Conservation (phyloP, 2,797 vertebrate species). For the Coregonus sp. region DNA sequence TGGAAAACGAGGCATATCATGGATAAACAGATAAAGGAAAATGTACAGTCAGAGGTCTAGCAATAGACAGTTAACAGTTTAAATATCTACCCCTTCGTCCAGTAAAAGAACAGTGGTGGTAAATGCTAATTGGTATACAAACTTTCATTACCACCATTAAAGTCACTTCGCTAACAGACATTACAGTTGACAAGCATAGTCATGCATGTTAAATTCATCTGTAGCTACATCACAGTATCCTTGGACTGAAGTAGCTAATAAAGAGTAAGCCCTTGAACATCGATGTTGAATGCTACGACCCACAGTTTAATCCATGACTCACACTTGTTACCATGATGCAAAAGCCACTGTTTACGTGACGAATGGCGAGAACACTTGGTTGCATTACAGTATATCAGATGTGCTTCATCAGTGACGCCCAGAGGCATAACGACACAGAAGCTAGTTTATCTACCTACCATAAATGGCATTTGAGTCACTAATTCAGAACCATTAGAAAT, state of each 20-base stretch:
- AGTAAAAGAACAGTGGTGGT: not conserved
- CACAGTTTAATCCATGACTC: conserved; percentile 41
- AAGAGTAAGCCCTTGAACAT: conserved; percentile 42
- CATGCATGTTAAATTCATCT: conserved; percentile 33
- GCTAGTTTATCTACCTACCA: not conserved
- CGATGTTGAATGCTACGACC: conserved; percentile 15
- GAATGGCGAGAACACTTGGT: conserved; percentile 17
- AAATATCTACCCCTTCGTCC: not conserved
- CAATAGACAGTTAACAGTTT: not conserved
- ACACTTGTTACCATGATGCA: not conserved
- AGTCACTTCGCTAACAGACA: not conserved
- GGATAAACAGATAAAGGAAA: conserved; percentile 41
- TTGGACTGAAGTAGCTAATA: conserved; percentile 40
- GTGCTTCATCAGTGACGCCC: not conserved
- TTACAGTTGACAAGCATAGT: conserved; percentile 30
- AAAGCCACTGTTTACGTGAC: conserved; percentile 31
- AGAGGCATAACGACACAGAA: not conserved
- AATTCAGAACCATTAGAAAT: not conserved
- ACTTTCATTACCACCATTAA: not conserved
- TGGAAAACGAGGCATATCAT: conserved; percentile 33
- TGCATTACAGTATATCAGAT: conserved; percentile 36
- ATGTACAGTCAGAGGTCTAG: not conserved
- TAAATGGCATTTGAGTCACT: not conserved
- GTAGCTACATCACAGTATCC: conserved; percentile 37
- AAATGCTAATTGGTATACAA: not conserved